Evolutionary conservation across 2,888 invertebrate genomes (phyloP).

Genomic region (Linnaemya tessellans): DNA sequence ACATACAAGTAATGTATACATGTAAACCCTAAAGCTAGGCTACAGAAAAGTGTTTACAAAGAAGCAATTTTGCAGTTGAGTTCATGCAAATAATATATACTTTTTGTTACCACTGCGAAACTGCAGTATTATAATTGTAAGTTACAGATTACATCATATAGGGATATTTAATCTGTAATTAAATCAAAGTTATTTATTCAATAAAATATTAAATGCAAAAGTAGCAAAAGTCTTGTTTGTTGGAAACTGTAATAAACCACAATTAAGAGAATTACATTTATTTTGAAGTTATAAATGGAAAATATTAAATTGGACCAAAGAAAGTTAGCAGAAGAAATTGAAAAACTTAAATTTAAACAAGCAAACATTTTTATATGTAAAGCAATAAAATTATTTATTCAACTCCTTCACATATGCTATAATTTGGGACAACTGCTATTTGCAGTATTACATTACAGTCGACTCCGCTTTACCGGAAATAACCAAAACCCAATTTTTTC

Average conservation of each 20-base stretch:
- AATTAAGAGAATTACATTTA: neutral
- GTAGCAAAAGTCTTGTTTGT: neutral
- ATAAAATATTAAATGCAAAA: neutral
- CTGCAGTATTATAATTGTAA: constrained; percentile 6
- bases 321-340: too few relatives aligned
- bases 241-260: neutral
- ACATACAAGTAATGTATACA: neutral
- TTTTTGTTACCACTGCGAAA: neutral
- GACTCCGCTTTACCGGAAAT: too few relatives aligned
- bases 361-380: too few relatives aligned
- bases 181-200: constrained; percentile 28
- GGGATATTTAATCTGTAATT: constrained; percentile 25
- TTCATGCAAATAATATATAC: neutral
- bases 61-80: neutral
- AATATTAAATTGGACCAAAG: too few relatives aligned
- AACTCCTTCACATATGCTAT: too few relatives aligned
- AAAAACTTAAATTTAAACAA: too few relatives aligned
- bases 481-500: too few relatives aligned
- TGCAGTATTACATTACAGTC: too few relatives aligned
- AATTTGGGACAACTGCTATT: too few relatives aligned
- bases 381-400: too few relatives aligned
- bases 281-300: neutral
- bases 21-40: constrained; percentile 9
- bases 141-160: constrained; percentile 8
- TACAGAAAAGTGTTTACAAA: neutral